Percentiles rank a stretch among this genome's conserved stretches.
Conservation (phyloP, 2,797 vertebrate genomes). For the Varecia variegata region DNA sequence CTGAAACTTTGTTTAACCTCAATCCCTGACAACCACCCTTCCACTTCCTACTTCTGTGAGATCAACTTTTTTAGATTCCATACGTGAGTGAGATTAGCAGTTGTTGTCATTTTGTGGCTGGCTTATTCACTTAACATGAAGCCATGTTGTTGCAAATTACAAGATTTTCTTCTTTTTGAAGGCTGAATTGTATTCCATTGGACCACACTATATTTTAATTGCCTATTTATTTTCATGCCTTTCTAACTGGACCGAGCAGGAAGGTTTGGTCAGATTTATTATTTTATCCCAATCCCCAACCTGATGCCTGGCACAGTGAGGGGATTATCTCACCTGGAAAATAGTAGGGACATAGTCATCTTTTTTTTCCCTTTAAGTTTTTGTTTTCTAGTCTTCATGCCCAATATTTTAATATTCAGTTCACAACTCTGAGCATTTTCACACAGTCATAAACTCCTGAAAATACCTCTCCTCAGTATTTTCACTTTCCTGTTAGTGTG, state of each 20-base stretch:
- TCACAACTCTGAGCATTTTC: neutral
- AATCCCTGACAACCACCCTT: neutral
- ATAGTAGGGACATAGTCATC: neutral
- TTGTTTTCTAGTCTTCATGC: neutral
- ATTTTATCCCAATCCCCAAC: neutral
- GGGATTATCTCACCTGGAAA: neutral
- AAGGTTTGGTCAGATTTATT: neutral
- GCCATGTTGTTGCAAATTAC: neutral
- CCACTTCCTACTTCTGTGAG: neutral
- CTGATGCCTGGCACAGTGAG: neutral
- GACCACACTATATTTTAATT: neutral
- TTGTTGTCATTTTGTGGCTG: neutral
- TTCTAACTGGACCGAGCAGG: neutral
- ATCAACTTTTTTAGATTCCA: neutral
- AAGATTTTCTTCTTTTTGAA: neutral
- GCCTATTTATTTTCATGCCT: neutral
- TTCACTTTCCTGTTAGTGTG: neutral
- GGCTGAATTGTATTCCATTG: neutral
- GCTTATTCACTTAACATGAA: neutral
- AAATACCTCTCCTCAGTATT: neutral
- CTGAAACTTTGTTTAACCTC: neutral
- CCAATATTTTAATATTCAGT: neutral
- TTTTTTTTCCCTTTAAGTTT: neutral
- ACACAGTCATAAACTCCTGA: neutral
- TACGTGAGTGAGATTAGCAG: rapidly evolving